A percentile compares a stretch with the other conserved stretches of the same genome.
These are phyloP conservation scores for Leptothorax acervorum DNA, from an alignment of 2,888 invertebrate species.

Conservation along the genomic window DNA sequence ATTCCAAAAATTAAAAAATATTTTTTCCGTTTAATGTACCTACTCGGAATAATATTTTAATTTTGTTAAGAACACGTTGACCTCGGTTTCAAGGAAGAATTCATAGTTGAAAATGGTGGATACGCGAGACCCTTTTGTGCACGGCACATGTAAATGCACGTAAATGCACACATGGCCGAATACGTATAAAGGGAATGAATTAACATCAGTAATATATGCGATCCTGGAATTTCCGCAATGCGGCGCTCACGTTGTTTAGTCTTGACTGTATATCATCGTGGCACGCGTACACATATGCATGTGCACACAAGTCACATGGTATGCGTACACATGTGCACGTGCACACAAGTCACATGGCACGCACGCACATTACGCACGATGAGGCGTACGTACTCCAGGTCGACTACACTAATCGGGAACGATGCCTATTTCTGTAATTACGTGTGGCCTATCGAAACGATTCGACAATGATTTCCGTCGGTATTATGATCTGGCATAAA, in stretches of 20 bases:
- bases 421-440: constrained; percentile 51
- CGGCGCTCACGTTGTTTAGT: constrained; percentile 53
- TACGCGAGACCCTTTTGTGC: not conserved
- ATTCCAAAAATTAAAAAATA: not conserved
- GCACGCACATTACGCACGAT: constrained; percentile 18
- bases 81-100: not conserved
- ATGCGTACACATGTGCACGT: not conserved
- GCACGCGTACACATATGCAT: not conserved
- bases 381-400: constrained; percentile 40
- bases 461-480: not conserved
- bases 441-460: constrained; percentile 24
- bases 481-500: not conserved
- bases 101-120: not conserved
- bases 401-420: constrained; percentile 27
- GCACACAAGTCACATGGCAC: not conserved
- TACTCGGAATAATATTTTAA: not conserved
- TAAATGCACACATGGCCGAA: constrained; percentile 18
- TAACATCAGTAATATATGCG: constrained; percentile 69
- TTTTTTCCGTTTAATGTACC: not conserved
- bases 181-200: constrained; percentile 60
- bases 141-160: constrained; percentile 4
- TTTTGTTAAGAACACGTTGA: not conserved
- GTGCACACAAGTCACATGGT: not conserved
- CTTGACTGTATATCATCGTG: constrained; percentile 32
- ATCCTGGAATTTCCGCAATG: constrained; percentile 74